Evolutionary conservation across 2,888 invertebrate genomes (phyloP), one percentile per base, ranked within the genome.

Genomic region (Argyresthia albistria): DNA sequence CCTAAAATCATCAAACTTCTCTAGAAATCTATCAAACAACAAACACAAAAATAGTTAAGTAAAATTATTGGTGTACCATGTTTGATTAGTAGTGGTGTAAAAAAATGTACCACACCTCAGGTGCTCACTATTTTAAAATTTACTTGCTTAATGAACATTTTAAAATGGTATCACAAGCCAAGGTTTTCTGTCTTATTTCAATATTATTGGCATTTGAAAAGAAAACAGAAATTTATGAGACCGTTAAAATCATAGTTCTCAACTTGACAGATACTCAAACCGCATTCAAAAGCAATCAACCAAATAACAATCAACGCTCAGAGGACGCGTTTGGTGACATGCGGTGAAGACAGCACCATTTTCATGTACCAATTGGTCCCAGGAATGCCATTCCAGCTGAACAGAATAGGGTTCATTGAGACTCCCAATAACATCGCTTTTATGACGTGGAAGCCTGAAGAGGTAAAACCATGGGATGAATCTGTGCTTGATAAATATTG

Each of bases 391-490:
- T 83, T 88, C 52, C 66, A 79, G 1, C 63, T 95, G 49, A 62
- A 82, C 8, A 92, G 93, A 14, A 87, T 95, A 43, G 95, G 95
- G 0, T 94, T 90, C 58, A 80, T 94, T 11, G 80, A 88, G 52
- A 87, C 92, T 0, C 89, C 90, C 0, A 92, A 91, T 46, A 79
- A 88, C 47, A 90, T 93, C 0, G 90, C 89, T 1, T 92, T 83
- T 62, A 86, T 95, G 65, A 89, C 89, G 10, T 95, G 95, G 94
- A 91, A 91, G 63, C 90, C 90, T 1, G 60, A 70, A 10, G 67
- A 79, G 61, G 65, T 55, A 53, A 50, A 50, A 7, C 14, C 11
- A 9, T 37, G 39, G 15, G 8, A 14, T 16, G 7, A 14, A 45
- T 16, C 10, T 45, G 16, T 10, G 8, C 15, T 9, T 0, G 14